Evolutionary conservation across 1,140 invertebrate species (phyloP), one percentile per base, ranked within the genome.

Genomic region (Drosophila littoralis): DNA sequence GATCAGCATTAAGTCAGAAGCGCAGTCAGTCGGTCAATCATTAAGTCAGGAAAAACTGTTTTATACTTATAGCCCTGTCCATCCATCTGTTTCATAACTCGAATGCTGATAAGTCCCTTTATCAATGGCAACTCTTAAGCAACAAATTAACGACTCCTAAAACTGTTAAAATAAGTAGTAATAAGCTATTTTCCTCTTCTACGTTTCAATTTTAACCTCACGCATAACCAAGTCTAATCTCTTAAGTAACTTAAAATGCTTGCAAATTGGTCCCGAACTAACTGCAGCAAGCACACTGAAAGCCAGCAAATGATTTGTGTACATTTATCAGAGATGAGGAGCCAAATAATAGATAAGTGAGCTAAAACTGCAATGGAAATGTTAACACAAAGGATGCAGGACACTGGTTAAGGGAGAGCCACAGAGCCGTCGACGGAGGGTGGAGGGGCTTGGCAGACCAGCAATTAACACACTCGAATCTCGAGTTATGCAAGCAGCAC

Each of bases 381-480:
- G n/a, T 45, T 28, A 13, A 35, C 40, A 36, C 42, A 45, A 42
- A 22, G 8, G 35, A 22, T 45, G 55, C 55, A 58, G 15, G 17
- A 38, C n/a, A 15, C 36, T 22, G 54, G 55, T 2, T 10, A 40
- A 38, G 51, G 7, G 15, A 7, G 43, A 9, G 10, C 7, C 2
- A 6, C 12, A 28, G 38, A 13, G 1, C 10, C 0, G 36, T 6
- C 3, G 12, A 28, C 5, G 17, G 45, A 12, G 33, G 28, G 17
- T 32, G 22, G n/a, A 12, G 15, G 42, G 17, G 50, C 42, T 40
- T 55, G 52, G 43, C 13, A 75, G 59, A 40, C 45, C 66, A 64
- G 72, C 72, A 75, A 75, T 75, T 75, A 75, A 75, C 72, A 63
- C 72, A 75, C 67, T 75, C 40, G 43, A 69, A 68, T 72, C 60